phyloP scores from a whole-genome alignment of 2,113 vertebrate genomes.

The Jacana jacana region DNA sequence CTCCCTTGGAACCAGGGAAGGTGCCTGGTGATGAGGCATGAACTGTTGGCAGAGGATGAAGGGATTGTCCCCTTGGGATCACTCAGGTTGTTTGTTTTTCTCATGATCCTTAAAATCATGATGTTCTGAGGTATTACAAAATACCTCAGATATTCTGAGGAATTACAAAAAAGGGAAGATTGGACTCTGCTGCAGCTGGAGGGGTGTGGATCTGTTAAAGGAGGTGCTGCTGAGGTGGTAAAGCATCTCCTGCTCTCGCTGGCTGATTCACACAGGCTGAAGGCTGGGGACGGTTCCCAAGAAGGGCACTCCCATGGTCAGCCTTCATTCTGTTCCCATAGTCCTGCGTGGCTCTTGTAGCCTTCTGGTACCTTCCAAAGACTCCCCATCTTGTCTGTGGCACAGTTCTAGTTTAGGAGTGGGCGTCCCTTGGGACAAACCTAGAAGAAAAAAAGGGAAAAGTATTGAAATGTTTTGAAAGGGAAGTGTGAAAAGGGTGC shows the following conservation, averaged over 20 bases:
- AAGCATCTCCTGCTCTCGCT: not conserved
- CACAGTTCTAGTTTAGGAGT: not conserved
- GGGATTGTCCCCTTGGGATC: not conserved
- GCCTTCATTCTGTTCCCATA: not conserved
- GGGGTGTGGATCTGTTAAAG: not conserved
- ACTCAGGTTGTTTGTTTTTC: not conserved
- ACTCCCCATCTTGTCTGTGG: not conserved
- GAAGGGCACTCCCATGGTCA: not conserved
- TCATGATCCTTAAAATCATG: not conserved
- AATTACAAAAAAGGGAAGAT: not conserved
- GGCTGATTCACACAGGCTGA: not conserved
- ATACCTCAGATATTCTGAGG: not conserved
- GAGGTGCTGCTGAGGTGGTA: not conserved
- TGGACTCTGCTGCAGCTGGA: not conserved
- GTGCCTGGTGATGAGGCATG: not conserved
- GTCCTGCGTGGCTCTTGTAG: not conserved
- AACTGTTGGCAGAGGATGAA: not conserved
- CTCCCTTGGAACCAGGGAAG: not conserved
- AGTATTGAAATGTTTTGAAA: not conserved
- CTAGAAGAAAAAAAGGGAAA: not conserved
- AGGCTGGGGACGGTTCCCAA: not conserved
- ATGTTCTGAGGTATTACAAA: not conserved
- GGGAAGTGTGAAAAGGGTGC: not conserved
- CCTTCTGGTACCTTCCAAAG: constrained; percentile 4
- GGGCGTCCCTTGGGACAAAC: not conserved